A percentile compares a stretch with the other conserved stretches of the same genome.
These are phyloP conservation scores for Megatriorchis doriae DNA, from an alignment of 2,113 vertebrate species.

Conservation along the genomic window DNA sequence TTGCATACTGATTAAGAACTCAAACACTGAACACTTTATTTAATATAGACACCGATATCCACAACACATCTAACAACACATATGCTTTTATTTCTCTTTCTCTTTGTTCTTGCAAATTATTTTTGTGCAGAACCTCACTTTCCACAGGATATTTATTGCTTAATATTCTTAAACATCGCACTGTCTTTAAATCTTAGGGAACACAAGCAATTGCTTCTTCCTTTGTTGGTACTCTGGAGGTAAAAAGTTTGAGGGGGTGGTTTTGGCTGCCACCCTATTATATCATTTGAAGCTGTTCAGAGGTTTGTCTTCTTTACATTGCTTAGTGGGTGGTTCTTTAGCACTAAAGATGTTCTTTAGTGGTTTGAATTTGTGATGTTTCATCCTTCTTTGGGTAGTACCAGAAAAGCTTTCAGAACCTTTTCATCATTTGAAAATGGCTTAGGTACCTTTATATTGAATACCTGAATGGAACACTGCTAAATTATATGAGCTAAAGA, in stretches of 20 bases:
- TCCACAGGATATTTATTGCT: background rate
- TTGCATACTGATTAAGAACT: background rate
- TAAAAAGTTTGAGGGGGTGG: fast-evolving
- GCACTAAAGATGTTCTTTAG: no score
- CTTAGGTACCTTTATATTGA: background rate
- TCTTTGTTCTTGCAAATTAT: background rate
- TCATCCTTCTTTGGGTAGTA: background rate
- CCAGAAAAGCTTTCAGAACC: background rate
- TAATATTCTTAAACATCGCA: background rate
- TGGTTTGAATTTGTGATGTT: background rate
- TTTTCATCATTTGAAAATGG: background rate
- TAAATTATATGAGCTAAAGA: background rate
- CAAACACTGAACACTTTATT: background rate
- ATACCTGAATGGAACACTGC: background rate
- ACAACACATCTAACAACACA: background rate
- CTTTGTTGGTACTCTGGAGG: background rate
- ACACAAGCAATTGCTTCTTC: background rate
- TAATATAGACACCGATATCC: background rate
- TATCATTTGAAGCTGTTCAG: background rate
- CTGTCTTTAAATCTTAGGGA: background rate
- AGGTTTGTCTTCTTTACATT: background rate
- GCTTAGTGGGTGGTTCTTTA: background rate
- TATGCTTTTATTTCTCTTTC: background rate
- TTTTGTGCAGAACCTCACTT: background rate
- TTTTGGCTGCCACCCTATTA: background rate